Evolutionary conservation across 2,797 vertebrate species (phyloP), one percentile per base, ranked within the genome.

Genomic region (Pangasius krempfi): DNA sequence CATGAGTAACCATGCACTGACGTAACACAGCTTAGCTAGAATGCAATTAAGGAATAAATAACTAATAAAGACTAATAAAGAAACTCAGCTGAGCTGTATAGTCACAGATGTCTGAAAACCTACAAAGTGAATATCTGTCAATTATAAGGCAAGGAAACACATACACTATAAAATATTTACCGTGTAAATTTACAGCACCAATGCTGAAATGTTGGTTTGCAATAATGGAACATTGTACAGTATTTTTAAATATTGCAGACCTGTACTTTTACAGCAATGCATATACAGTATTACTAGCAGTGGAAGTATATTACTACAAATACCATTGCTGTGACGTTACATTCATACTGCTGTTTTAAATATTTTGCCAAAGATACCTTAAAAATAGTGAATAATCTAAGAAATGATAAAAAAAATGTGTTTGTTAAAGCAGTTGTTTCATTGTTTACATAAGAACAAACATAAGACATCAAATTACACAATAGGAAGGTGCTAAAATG

Each of bases 1-100:
- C 82, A 85, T 70, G 86, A 88, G 90, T 66, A 81, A 90, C 92
- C 83, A 64, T 30, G 44, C 50, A 37, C 78, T 84, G 68, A 76
- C 44, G 20, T 68, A 64, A 79, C 44, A 70, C 60, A 44, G 33
- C 47, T 79, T 68, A 80, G 66, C 50, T 70, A 72, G 40, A 86
- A 1, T 7, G 50, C 20, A 73, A 75, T 58, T 16, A 44, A 78
- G 16, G n/a, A 66, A 37, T 82, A 64, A 83, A 56, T 80, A 70
- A 62, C 16, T 40, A 82, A 83, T 82, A 82, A 70, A 68, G 54
- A 18, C 33, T n/a, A 86, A 60, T 58, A 44, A 22, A 58, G 16
- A 40, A 3, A 54, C 8, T 25, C n/a, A 33, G 22, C 50, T 47
- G 79, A 83, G 56, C 27, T 7, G 40, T 47, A 47, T 47, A 13